Base-by-base conservation (phyloP, 2,797 vertebrate genomes). In the Falco rusticolus region DNA sequence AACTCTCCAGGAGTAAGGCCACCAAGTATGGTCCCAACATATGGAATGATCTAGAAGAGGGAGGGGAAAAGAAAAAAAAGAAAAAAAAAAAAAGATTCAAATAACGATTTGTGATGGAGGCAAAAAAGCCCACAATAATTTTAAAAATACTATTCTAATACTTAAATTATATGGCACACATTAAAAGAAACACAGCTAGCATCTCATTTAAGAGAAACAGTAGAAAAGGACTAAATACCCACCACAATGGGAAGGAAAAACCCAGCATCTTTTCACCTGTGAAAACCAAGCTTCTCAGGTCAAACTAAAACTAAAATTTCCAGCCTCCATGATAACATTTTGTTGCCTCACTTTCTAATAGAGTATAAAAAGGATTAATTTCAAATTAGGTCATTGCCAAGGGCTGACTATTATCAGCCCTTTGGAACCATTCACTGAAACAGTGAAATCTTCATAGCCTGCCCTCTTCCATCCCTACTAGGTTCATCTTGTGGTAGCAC, bases 1-100 rank as follows among this genome's bases (percentile, higher is more conserved):
- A 99, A 98, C 74, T 98, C 98, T 41, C 99, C 99, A 25, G 98
- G 98, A 63, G 92, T 83, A 94, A 99, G 74, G 31, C 98, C 98
- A 15, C 98, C 98, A 72, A 98, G 96, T 93, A 99, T 98, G 10
- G 99, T 99, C 59, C 98, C 98, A 11, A 98, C 96, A 65, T 98
- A 99, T 1, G 99, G 99, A 78, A 99, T 94, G 16, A 37, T 39
- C 99, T 99, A 93, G 33, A 69, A 84, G 26, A 18, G 10, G 8
- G 15, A 9, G 11, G 20, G 26, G 72, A 3, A 45, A 54, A 60
- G 29, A 22, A 63, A 31, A 22, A 5, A 37, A 50, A 14, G n/a
- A 74, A n/a, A 61, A 56, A 16, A 37, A 37, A 65, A 45, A 47
- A 47, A 20, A 34, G 2, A 78, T 53, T 75, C 24, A 56, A 87